Percentiles rank a stretch among this genome's conserved stretches.
Evolutionary conservation across 2,888 invertebrate species (phyloP).

Genomic region (Spialia ferax): DNA sequence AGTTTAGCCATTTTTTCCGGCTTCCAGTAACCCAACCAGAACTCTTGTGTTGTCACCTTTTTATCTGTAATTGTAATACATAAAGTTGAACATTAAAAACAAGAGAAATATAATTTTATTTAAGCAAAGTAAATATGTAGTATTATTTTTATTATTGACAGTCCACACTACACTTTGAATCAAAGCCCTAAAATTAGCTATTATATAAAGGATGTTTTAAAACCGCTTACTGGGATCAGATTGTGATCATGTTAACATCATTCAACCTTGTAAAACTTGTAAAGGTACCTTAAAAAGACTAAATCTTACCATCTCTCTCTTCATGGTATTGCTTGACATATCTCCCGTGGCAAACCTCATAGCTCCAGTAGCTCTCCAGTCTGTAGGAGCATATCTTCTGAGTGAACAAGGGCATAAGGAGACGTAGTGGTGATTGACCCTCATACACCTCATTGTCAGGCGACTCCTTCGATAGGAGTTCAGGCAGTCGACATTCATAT

Average conservation of each 20-base stretch:
- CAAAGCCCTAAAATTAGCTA: no score
- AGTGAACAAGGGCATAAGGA: slow-evolving; percentile 91
- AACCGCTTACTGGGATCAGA: no score
- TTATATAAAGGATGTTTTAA: no score
- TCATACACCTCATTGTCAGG: slow-evolving; percentile 87
- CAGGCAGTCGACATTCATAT: slow-evolving; percentile 94
- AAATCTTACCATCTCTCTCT: slow-evolving; percentile 91
- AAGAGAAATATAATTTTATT: no score
- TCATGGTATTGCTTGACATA: slow-evolving; percentile 98
- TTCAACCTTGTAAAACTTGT: no score
- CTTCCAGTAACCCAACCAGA: slow-evolving; percentile 93
- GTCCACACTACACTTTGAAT: no score
- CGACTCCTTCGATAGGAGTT: slow-evolving; percentile 83
- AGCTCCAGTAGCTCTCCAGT: slow-evolving; percentile 97
- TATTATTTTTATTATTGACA: no score
- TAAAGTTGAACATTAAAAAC: not conserved
- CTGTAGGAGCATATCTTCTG: slow-evolving; percentile 94
- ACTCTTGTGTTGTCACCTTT: slow-evolving; percentile 94
- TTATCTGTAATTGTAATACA: slow-evolving; percentile 78
- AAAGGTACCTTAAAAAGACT: not conserved
- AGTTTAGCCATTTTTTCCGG: slow-evolving; percentile 88
- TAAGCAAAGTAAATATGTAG: no score
- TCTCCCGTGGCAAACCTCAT: slow-evolving; percentile 97
- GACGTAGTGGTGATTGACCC: slow-evolving; percentile 92
- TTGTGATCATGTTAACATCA: no score